phyloP scores from a whole-genome alignment of 2,113 vertebrate species.

The Tauraco erythrolophus region DNA sequence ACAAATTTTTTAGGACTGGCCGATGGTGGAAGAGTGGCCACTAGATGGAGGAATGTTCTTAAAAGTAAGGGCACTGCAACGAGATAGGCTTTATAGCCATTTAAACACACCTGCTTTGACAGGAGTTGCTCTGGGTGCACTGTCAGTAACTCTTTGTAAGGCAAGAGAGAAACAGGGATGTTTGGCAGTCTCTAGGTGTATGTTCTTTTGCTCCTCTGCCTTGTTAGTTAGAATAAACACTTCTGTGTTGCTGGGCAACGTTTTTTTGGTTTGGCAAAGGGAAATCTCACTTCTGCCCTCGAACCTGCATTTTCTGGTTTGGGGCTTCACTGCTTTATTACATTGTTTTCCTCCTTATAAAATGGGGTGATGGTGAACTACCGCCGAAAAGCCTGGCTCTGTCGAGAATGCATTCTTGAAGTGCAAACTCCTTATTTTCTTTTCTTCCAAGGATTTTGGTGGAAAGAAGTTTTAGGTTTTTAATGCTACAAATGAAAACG shows the following conservation, averaged over 20 bases:
- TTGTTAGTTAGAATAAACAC: not conserved
- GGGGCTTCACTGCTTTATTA: not conserved
- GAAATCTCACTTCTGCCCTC: not conserved
- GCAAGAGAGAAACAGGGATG: not conserved
- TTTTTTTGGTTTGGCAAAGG: not conserved
- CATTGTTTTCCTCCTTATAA: not conserved
- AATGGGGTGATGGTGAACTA: not conserved
- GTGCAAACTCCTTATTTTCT: not conserved
- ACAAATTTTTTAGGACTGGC: not conserved
- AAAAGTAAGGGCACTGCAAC: not conserved
- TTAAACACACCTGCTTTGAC: not conserved
- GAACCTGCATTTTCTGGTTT: not conserved
- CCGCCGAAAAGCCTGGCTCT: not conserved
- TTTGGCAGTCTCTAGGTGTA: not conserved
- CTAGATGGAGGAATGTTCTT: not conserved
- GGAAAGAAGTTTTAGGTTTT: not conserved
- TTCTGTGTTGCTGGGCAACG: not conserved
- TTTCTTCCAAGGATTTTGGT: not conserved
- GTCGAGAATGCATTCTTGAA: not conserved
- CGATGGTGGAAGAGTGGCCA: not conserved
- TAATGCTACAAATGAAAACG: not conserved
- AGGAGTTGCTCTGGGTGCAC: not conserved
- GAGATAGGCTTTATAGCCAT: not conserved
- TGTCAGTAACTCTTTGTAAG: not conserved
- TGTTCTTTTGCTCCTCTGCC: not conserved